Percentiles rank a stretch among this genome's conserved stretches.
These are phyloP conservation scores for Archips xylosteana DNA, from an alignment of 2,888 invertebrate genomes.

Conservation along the genomic window DNA sequence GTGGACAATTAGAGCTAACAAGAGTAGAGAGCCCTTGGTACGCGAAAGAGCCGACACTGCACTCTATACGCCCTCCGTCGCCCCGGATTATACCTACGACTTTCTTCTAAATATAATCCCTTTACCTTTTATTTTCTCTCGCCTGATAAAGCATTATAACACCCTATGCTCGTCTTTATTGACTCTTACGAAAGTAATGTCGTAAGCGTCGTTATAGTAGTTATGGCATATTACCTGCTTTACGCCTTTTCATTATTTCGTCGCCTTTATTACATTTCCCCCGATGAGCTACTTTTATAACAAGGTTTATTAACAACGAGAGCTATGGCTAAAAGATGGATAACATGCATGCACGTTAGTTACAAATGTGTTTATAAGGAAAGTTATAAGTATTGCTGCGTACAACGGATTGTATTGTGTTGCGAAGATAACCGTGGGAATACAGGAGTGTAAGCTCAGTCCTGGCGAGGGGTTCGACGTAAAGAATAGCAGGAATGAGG, in stretches of 20 bases:
- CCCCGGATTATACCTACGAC: conserved; percentile 57
- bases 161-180: conserved; percentile 53
- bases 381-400: neutral
- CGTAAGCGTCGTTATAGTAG: conserved; percentile 44
- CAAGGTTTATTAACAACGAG: conserved; percentile 39
- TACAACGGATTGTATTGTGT: conserved; percentile 31
- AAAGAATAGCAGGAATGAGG: conserved; percentile 43
- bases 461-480: conserved; percentile 20
- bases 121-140: conserved; percentile 49
- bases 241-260: conserved; percentile 47
- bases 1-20: conserved; percentile 70
- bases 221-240: conserved; percentile 48
- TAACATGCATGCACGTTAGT: conserved; percentile 10
- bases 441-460: conserved; percentile 34
- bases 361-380: conserved; percentile 16
- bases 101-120: conserved; percentile 54
- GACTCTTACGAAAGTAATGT: conserved; percentile 57
- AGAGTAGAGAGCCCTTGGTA: conserved; percentile 67
- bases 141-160: conserved; percentile 29
- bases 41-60: conserved; percentile 58
- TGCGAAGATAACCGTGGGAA: conserved; percentile 43
- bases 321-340: conserved; percentile 10
- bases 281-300: conserved; percentile 39
- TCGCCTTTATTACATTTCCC: conserved; percentile 44
- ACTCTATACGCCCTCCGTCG: conserved; percentile 60